Conservation (phyloP, 1,140 invertebrate species). For the Neomicropteryx cornuta region DNA sequence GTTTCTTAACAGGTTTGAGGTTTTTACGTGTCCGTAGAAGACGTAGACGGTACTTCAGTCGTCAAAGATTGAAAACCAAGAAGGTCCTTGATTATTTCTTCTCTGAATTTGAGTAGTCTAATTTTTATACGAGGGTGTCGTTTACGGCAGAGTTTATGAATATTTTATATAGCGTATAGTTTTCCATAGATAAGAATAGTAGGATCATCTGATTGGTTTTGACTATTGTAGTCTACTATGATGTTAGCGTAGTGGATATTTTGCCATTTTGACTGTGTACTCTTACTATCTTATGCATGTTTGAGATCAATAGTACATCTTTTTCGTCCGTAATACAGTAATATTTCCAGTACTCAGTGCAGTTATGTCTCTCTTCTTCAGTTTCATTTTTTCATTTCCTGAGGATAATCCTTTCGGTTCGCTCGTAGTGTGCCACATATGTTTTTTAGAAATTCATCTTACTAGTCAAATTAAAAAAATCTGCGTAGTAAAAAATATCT, state of each 20-base stretch:
- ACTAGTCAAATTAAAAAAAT: neutral
- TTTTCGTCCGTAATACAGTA: too few relatives aligned
- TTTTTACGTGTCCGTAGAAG: neutral
- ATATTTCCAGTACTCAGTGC: too few relatives aligned
- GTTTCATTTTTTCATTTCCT: neutral
- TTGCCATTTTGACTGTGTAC: too few relatives aligned
- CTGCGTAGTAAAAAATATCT: conserved; percentile 1
- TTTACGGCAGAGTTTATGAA: neutral
- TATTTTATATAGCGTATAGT: neutral
- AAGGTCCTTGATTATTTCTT: neutral
- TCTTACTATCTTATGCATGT: too few relatives aligned
- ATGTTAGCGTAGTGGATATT: too few relatives aligned
- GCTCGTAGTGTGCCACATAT: neutral
- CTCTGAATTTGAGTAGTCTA: neutral
- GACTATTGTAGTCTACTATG: too few relatives aligned
- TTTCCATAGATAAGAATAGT: neutral
- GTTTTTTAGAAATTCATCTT: neutral
- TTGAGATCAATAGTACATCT: too few relatives aligned
- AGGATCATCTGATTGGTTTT: neutral
- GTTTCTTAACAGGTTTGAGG: neutral
- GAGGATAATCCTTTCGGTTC: neutral
- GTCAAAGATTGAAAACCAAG: neutral
- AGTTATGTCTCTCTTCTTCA: neutral
- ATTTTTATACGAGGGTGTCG: neutral
- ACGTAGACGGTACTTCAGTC: neutral